phyloP scores from a whole-genome alignment of 2,888 invertebrate species.

The Thecocarcelia acutangulata region DNA sequence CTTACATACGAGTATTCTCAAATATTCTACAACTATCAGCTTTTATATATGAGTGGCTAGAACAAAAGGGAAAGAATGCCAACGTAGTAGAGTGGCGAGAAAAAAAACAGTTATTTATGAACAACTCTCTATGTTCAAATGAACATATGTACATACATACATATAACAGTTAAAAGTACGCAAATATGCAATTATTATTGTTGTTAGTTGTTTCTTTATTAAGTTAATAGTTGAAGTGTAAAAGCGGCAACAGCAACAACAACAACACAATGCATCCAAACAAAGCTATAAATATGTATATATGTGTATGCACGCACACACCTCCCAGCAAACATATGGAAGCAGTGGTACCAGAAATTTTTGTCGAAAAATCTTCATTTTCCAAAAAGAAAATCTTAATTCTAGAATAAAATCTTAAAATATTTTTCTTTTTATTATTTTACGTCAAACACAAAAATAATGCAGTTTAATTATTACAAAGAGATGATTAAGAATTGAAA shows the following conservation, averaged over 20 bases:
- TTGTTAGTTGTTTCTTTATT: conserved; percentile 51
- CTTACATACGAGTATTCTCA: no score
- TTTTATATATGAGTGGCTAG: conserved; percentile 13
- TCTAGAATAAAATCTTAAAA: no score
- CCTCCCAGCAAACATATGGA: no score
- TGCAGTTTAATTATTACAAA: no score
- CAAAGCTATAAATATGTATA: not conserved
- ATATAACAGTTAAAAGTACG: conserved; percentile 22
- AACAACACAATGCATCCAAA: not conserved
- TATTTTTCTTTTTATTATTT: no score
- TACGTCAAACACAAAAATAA: no score
- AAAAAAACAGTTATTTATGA: conserved; percentile 39
- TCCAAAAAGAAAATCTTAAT: no score
- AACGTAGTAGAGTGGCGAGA: conserved; percentile 17
- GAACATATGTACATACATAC: not conserved
- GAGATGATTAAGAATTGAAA: no score
- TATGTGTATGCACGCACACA: not conserved
- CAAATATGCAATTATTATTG: conserved; percentile 35
- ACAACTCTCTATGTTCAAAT: conserved; percentile 3
- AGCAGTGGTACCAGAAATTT: no score
- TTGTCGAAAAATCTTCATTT: no score
- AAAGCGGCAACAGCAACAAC: conserved; percentile 53
- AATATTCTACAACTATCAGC: conserved; percentile 2
- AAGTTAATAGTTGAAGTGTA: conserved; percentile 65
- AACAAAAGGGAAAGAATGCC: not conserved